A percentile compares a stretch with the other conserved stretches of the same genome.
Conservation (phyloP, 2,113 vertebrate genomes). For the Colius striatus region DNA sequence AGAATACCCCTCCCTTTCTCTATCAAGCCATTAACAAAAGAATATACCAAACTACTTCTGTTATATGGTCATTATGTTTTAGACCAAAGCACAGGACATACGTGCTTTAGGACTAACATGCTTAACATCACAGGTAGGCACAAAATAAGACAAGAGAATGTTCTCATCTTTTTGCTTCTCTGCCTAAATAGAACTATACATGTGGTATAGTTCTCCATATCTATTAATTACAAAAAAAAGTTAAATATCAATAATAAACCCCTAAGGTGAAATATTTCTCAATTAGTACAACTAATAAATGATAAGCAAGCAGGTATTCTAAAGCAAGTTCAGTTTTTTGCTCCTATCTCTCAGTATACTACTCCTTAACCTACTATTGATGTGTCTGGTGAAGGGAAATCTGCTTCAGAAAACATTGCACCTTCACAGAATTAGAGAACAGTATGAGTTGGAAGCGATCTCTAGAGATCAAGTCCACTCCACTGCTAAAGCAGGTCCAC, state of each 20-base stretch:
- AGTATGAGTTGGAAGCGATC: too few species aligned
- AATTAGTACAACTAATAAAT: neutral
- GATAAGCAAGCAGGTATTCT: neutral
- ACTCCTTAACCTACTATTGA: neutral
- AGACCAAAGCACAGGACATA: neutral
- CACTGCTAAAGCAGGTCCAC: too few species aligned
- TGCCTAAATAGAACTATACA: neutral
- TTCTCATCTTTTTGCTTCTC: neutral
- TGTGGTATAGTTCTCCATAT: neutral
- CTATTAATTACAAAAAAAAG: neutral
- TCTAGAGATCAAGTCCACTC: too few species aligned
- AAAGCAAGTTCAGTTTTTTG: neutral
- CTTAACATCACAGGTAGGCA: neutral
- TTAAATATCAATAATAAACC: neutral
- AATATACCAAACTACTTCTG: neutral
- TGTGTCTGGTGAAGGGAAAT: neutral
- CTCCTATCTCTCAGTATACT: neutral
- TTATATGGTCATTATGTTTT: neutral
- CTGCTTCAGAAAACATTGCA: neutral
- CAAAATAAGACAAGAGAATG: neutral
- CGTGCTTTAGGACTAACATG: neutral
- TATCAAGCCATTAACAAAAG: neutral
- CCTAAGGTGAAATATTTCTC: neutral
- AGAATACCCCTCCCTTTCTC: neutral
- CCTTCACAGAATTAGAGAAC: neutral